Conservation (phyloP, 2,888 invertebrate species). For the Platycheirus rosarum region DNA sequence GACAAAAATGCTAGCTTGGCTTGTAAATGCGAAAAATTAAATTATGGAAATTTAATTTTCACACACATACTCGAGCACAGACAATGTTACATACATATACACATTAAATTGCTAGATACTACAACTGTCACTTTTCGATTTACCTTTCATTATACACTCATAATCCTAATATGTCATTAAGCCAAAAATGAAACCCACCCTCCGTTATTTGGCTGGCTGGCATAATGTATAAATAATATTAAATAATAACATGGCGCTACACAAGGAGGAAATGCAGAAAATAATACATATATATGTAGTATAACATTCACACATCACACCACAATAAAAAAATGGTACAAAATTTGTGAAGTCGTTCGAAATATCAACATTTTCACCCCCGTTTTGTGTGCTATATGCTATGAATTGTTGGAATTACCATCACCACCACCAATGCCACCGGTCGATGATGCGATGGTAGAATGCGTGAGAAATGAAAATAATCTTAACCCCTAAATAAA, state of each 20-base stretch:
- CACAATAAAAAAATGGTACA: slow-evolving; percentile 3
- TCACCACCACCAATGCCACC: slow-evolving; percentile 10
- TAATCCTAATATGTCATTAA: slow-evolving; percentile 69
- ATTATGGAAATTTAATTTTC: slow-evolving; percentile 65
- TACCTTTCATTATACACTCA: slow-evolving; percentile 41
- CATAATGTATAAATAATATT: slow-evolving; percentile 60
- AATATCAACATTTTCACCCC: slow-evolving; percentile 19
- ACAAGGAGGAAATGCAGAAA: neutral
- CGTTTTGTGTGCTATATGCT: slow-evolving; percentile 10
- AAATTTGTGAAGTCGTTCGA: slow-evolving; percentile 18
- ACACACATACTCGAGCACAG: slow-evolving; percentile 1
- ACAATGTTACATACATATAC: neutral
- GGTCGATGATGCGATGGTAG: slow-evolving; percentile 23
- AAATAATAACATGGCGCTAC: slow-evolving; percentile 46
- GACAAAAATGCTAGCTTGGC: slow-evolving; percentile 23
- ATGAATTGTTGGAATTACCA: slow-evolving; percentile 40
- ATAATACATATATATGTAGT: neutral
- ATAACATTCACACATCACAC: slow-evolving; percentile 8
- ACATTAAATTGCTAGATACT: slow-evolving; percentile 1
- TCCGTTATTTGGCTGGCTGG: slow-evolving; percentile 7
- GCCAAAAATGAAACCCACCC: slow-evolving; percentile 60
- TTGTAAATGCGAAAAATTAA: slow-evolving; percentile 46
- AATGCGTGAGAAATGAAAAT: slow-evolving; percentile 46
- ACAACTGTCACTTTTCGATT: slow-evolving; percentile 41
- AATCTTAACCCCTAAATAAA: slow-evolving; percentile 47